phyloP scores from a whole-genome alignment of 2,888 invertebrate species.

The Lasioglossum zephyrum region DNA sequence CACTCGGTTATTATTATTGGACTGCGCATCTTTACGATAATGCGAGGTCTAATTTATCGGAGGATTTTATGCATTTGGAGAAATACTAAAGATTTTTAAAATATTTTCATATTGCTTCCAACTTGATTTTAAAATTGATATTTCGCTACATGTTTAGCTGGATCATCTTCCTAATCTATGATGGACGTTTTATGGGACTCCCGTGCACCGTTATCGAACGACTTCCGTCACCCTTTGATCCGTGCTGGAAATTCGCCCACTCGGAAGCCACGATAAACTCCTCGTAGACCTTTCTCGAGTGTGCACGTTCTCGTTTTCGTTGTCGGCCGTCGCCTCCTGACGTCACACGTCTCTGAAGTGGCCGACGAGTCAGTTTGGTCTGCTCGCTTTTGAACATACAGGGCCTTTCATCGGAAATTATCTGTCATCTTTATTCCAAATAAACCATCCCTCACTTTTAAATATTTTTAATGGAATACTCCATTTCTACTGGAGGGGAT shows the following conservation, averaged over 20 bases:
- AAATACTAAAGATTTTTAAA: neutral
- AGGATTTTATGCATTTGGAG: neutral
- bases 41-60: neutral
- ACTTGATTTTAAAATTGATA: neutral
- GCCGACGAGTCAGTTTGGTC: slow-evolving; percentile 36
- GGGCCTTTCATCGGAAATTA: neutral
- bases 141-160: neutral
- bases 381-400: slow-evolving; percentile 55
- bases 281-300: slow-evolving; percentile 26
- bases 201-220: slow-evolving; percentile 2
- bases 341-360: slow-evolving; percentile 69
- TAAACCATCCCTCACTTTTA: neutral
- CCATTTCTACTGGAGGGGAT: no score
- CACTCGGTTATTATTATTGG: neutral
- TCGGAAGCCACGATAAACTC: slow-evolving; percentile 10
- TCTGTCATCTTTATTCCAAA: neutral
- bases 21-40: neutral
- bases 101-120: neutral
- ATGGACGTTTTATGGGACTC: neutral
- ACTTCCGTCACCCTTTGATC: slow-evolving; percentile 22
- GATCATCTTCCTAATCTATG: neutral
- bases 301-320: slow-evolving; percentile 63
- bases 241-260: slow-evolving; percentile 9
- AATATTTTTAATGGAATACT: neutral
- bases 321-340: slow-evolving; percentile 76